Conservation (phyloP, 2,113 vertebrate species). For the Delphinapterus leucas region DNA sequence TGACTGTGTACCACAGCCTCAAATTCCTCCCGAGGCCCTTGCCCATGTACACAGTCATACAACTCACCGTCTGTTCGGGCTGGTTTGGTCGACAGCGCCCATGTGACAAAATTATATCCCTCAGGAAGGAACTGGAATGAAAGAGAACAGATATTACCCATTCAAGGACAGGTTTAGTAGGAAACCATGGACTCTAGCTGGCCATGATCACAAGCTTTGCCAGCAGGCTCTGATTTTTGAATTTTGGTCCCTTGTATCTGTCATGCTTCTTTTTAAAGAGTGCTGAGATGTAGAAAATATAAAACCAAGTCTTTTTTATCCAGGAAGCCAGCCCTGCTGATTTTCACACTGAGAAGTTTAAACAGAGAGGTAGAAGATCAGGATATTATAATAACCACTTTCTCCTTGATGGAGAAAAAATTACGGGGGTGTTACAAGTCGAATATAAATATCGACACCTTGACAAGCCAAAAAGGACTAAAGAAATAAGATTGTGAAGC, state of each 20-base stretch:
- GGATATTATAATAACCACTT: not conserved
- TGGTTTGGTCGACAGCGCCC: slow-evolving; percentile 65
- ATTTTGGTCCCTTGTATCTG: not conserved
- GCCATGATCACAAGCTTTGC: not conserved
- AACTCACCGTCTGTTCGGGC: slow-evolving; percentile 61
- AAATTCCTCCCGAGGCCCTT: slow-evolving; percentile 51
- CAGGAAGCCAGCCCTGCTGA: not conserved
- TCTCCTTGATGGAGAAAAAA: not conserved
- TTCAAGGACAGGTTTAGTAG: not conserved
- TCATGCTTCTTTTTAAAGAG: not conserved
- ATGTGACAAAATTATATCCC: slow-evolving; percentile 73
- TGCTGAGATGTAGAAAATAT: not conserved
- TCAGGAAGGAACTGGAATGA: slow-evolving; percentile 49
- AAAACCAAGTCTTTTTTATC: not conserved
- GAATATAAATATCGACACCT: not conserved
- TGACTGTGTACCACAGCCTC: slow-evolving; percentile 72
- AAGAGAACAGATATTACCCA: slow-evolving; percentile 52
- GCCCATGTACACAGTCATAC: slow-evolving; percentile 70
- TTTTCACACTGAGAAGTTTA: not conserved
- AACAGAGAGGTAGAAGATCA: not conserved
- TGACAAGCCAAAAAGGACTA: not conserved
- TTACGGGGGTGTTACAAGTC: not conserved
- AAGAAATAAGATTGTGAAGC: not conserved
- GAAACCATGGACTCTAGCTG: not conserved
- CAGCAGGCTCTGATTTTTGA: not conserved